Percentiles rank a stretch among this genome's conserved stretches.
Evolutionary conservation across 2,888 invertebrate species (phyloP).

Genomic region (Cheilosia soror): DNA sequence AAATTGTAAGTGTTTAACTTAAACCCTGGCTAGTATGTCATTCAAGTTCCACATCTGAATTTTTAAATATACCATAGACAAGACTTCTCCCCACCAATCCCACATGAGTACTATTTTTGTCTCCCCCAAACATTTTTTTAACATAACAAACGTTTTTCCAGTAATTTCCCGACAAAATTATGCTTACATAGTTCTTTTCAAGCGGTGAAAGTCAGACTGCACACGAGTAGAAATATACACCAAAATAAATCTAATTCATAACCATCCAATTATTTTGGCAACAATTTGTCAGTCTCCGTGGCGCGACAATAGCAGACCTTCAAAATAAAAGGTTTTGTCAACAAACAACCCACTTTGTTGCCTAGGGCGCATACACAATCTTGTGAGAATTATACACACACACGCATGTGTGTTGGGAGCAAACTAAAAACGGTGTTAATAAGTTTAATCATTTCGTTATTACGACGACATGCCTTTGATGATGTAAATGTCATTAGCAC

Average conservation of each 20-base stretch:
- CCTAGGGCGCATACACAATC: constrained; percentile 12
- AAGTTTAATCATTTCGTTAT: constrained; percentile 48
- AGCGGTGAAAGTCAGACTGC: constrained; percentile 54
- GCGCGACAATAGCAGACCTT: not conserved
- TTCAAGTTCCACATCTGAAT: too few species aligned
- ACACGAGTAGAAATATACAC: not conserved
- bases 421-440: constrained; percentile 40
- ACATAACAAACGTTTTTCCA: constrained; percentile 7
- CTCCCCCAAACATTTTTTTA: not conserved
- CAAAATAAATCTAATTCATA: constrained; percentile 31
- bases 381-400: constrained; percentile 34
- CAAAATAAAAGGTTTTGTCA: not conserved
- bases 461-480: constrained; percentile 29
- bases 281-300: constrained; percentile 52
- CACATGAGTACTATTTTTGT: not conserved
- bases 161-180: constrained; percentile 21
- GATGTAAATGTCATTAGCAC: constrained; percentile 8
- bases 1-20: too few species aligned
- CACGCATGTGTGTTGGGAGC: not conserved
- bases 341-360: constrained; percentile 25
- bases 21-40: too few species aligned
- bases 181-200: constrained; percentile 17
- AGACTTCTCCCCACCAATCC: not conserved
- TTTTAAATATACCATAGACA: too few species aligned
- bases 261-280: constrained; percentile 58